Evolutionary conservation across 2,113 vertebrate species (phyloP), one percentile per base, ranked within the genome.

Genomic region (Spea bombifrons): DNA sequence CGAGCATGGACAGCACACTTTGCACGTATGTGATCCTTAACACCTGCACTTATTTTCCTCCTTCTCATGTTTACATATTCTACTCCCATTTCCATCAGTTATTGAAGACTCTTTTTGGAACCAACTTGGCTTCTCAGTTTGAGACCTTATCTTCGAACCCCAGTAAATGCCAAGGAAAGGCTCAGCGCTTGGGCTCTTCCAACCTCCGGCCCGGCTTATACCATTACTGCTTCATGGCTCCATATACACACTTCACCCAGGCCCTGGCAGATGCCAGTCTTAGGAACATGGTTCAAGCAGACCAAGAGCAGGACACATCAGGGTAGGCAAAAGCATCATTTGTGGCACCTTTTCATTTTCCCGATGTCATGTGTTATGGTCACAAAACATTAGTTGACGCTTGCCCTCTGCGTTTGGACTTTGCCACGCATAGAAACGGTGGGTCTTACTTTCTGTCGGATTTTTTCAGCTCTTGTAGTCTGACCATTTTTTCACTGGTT

Each of bases 161-260:
- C 71, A 91, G 75, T 87, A 95, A 95, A 81, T 92, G 93, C 46
- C 97, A 97, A 83, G 95, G 94, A 73, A 97, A 93, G 65, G 95
- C 91, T 10, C 94, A 97, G 0, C 97, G 96, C 4, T 91, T 99
- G 3, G 96, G 96, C 71, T 99, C 97, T 0, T 98, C 95, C 81
- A 99, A 84, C 46, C 64, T 96, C 79, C 88, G 95, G 45, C 97
- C 96, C 0, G 97, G 97, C 45, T 91, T 99, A 46, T 99, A 99
- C 84, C 97, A 99, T 83, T 98, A 96, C 85, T 99, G 97, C 90
- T 99, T 99, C 91, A 99, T 99, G 97, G 97, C 97, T 0, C 97
- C 97, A 0, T 99, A 99, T 79, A 99, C 97, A 0, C 97, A 99
- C 84, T 99, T 99, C 78, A 99, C 97, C 0, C 97, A 99, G 92